Evolutionary conservation across 2,888 invertebrate species (phyloP).

Genomic region (Cephalotes varians): DNA sequence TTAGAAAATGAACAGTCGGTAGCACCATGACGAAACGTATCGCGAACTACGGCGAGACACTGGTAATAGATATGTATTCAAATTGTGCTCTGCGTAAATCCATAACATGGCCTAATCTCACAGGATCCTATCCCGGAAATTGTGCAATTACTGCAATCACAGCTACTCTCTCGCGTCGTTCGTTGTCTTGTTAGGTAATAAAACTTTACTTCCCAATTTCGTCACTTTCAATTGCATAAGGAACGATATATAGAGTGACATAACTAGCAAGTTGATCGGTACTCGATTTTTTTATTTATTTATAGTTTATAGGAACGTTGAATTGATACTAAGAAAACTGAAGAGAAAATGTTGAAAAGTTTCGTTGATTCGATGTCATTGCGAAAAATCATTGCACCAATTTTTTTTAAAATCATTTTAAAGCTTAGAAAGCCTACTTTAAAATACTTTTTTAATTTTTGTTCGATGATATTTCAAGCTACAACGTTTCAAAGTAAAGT

Average conservation of each 20-base stretch:
- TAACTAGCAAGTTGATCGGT: slow-evolving; percentile 12
- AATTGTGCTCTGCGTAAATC: slow-evolving; percentile 33
- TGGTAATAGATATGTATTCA: slow-evolving; percentile 25
- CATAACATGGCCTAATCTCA: slow-evolving; percentile 37
- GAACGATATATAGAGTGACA: slow-evolving; percentile 31
- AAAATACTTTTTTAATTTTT: no score
- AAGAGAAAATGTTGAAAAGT: no score
- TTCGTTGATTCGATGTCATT: no score
- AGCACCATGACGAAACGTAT: slow-evolving; percentile 3
- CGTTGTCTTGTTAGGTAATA: slow-evolving; percentile 46
- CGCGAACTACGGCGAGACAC: not conserved
- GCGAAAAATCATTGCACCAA: no score
- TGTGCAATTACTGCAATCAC: slow-evolving; percentile 43
- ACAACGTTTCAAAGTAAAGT: no score
- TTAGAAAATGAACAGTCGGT: not conserved
- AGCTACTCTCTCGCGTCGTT: slow-evolving; percentile 44
- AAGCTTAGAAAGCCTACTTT: no score
- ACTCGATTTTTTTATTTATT: slow-evolving; percentile 11
- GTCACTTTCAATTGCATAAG: slow-evolving; percentile 39
- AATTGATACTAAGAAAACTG: not conserved
- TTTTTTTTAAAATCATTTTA: no score
- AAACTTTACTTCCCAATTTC: slow-evolving; percentile 43
- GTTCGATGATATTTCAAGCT: no score
- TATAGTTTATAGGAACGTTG: not conserved
- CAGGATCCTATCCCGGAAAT: slow-evolving; percentile 50